Base-by-base conservation (phyloP, 2,113 vertebrate species). In the Neomonachus schauinslandi region DNA sequence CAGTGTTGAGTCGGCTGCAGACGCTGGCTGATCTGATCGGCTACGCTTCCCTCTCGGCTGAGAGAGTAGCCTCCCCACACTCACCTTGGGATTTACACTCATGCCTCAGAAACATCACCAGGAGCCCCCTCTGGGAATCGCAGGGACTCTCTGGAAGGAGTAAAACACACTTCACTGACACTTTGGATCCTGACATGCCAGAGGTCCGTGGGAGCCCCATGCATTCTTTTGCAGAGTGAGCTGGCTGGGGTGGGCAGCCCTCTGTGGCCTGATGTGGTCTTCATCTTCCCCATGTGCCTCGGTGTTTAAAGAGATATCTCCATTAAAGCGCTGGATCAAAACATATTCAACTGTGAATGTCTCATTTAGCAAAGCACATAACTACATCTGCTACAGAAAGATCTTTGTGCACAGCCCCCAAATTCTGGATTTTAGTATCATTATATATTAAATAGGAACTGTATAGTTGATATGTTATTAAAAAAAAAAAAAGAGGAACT, bases 351-450 rank as follows among this genome's bases (percentile, higher is more conserved):
- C 14, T 31, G 21, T 9, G 53, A 72, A 59, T 6, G 61, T 51
- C 53, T 65, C 88, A 7, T 24, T 71, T 63, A 10, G 61, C 69
- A 92, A 67, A 89, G 46, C 26, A 57, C 49, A 19, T 18, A 71
- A 59, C 42, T 5, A 49, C 46, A 72, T 61, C 36, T 72, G 77
- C 24, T 33, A 55, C 31, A 33, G 59, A n/a, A n/a, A 71, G 55
- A 42, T 12, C 33, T 93, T 16, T 57, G 63, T 51, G 49, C 26
- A 26, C 0, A 8, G 3, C 26, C 26, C 46, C 46, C 89, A 46
- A 51, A 86, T 76, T 79, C 79, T 95, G 76, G 67, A 72, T 57
- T 71, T 91, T 16, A 55, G 81, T 18, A 5, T 28, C 85, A 31
- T 39, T 65, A 90, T 19, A 14, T 28, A 61, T 11, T 61, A 36